Evolutionary conservation across 30 jellyfish, hydroid and myxozoan species (phyloP).

Genomic region (Cassiopea andromeda): DNA sequence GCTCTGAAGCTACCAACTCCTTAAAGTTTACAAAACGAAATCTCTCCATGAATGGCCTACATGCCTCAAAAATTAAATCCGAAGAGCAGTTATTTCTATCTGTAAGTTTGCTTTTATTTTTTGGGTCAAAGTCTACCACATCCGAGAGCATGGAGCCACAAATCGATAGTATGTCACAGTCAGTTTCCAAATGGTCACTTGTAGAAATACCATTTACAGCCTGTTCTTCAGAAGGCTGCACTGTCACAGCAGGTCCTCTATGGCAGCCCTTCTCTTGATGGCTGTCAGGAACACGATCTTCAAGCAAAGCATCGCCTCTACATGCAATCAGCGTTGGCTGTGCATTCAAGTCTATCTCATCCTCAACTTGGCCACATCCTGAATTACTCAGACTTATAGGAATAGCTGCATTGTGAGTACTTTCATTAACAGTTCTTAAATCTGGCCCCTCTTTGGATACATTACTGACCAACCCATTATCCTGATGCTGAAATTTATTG

Average conservation of each 20-base stretch:
- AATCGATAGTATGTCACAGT: background rate
- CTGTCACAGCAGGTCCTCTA: background rate
- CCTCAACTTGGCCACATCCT: background rate
- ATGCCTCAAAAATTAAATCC: slow-evolving; percentile 30
- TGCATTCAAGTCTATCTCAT: slow-evolving; percentile 47
- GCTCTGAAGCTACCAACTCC: slow-evolving; percentile 75
- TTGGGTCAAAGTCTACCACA: slow-evolving; percentile 46
- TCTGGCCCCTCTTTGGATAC: background rate
- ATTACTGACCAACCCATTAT: background rate
- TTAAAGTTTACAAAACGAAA: slow-evolving; percentile 29
- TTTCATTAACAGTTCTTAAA: background rate
- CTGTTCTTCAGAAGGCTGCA: background rate
- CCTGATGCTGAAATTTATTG: background rate
- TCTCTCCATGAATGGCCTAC: slow-evolving; percentile 39
- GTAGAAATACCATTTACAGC: background rate
- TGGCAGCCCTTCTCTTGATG: background rate
- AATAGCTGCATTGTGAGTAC: background rate
- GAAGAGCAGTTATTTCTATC: slow-evolving; percentile 9
- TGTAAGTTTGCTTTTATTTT: slow-evolving; percentile 50
- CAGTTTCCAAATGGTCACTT: background rate
- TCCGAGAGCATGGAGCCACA: slow-evolving; percentile 9
- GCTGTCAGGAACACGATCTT: background rate
- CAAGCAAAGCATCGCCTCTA: slow-evolving; percentile 12
- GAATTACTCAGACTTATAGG: background rate
- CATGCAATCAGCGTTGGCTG: slow-evolving; percentile 69